A percentile compares a stretch with the other conserved stretches of the same genome.
These are phyloP conservation scores for Cremastinae sp. DNA, from an alignment of 2,888 invertebrate genomes.

Conservation along the genomic window DNA sequence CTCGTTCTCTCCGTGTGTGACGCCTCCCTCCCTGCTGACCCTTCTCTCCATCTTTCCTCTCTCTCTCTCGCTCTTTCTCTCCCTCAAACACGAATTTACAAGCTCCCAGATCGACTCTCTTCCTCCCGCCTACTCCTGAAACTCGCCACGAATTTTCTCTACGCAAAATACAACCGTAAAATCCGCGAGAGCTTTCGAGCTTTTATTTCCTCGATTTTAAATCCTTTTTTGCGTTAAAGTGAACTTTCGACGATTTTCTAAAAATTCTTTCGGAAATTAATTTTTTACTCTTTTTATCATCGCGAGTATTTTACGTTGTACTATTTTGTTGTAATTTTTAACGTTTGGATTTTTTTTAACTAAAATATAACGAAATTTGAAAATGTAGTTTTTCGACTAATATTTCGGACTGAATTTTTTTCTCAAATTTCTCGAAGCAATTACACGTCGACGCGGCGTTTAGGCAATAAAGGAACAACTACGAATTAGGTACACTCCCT, in stretches of 20 bases:
- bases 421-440: slow-evolving; percentile 25
- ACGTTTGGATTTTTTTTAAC: too few relatives aligned
- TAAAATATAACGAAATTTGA: too few relatives aligned
- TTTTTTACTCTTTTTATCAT: too few relatives aligned
- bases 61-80: slow-evolving; percentile 61
- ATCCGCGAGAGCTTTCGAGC: not conserved
- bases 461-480: slow-evolving; percentile 27
- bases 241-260: too few relatives aligned
- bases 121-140: slow-evolving; percentile 14
- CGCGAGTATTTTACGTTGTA: too few relatives aligned
- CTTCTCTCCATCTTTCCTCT: slow-evolving; percentile 66
- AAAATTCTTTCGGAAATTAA: too few relatives aligned
- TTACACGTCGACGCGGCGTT: slow-evolving; percentile 9
- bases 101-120: slow-evolving; percentile 38
- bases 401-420: not conserved
- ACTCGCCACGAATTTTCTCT: slow-evolving; percentile 41
- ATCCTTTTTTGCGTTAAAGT: too few relatives aligned
- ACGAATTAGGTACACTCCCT: slow-evolving; percentile 28
- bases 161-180: slow-evolving; percentile 23
- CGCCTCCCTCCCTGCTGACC: slow-evolving; percentile 72
- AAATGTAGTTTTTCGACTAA: too few relatives aligned
- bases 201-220: not conserved
- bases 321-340: too few relatives aligned
- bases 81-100: slow-evolving; percentile 6
- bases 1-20: slow-evolving; percentile 62